phyloP scores from a whole-genome alignment of 1,140 invertebrate genomes.

The Bilobella aurantiaca region DNA sequence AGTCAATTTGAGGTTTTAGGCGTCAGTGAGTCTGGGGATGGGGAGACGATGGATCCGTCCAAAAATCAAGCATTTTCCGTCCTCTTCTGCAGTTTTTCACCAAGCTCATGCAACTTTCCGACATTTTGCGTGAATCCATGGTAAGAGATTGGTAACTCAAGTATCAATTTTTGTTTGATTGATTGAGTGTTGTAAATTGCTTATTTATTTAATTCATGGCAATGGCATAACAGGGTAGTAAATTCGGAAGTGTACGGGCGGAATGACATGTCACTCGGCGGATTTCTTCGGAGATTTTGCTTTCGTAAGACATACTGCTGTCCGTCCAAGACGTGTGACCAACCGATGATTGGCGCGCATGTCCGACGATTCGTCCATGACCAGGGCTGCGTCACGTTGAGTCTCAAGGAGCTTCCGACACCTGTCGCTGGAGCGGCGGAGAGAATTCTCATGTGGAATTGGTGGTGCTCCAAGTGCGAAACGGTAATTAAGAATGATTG shows the following conservation, averaged over 20 bases:
- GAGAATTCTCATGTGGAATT: constrained; percentile 78
- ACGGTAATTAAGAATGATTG: constrained; percentile 41
- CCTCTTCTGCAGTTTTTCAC: constrained; percentile 83
- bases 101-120: constrained; percentile 64
- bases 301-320: constrained; percentile 74
- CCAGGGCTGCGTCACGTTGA: constrained; percentile 60
- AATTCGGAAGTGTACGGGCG: constrained; percentile 90
- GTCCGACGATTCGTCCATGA: constrained; percentile 71
- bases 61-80: constrained; percentile 82
- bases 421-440: constrained; percentile 35
- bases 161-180: no score
- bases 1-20: constrained; percentile 1
- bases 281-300: constrained; percentile 86
- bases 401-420: constrained; percentile 47
- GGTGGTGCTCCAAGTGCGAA: constrained; percentile 66
- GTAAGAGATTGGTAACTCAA: constrained; percentile 49
- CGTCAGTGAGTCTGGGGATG: constrained; percentile 31
- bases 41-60: constrained; percentile 72
- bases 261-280: constrained; percentile 88
- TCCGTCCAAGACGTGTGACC: constrained; percentile 63
- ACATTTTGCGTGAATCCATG: constrained; percentile 81
- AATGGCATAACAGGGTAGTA: constrained; percentile 53
- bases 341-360: constrained; percentile 72
- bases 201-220: not conserved
- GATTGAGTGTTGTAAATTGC: no score